Evolutionary conservation across 1,140 invertebrate genomes (phyloP), one percentile per base, ranked within the genome.

Genomic region (Bombus fervidus): DNA sequence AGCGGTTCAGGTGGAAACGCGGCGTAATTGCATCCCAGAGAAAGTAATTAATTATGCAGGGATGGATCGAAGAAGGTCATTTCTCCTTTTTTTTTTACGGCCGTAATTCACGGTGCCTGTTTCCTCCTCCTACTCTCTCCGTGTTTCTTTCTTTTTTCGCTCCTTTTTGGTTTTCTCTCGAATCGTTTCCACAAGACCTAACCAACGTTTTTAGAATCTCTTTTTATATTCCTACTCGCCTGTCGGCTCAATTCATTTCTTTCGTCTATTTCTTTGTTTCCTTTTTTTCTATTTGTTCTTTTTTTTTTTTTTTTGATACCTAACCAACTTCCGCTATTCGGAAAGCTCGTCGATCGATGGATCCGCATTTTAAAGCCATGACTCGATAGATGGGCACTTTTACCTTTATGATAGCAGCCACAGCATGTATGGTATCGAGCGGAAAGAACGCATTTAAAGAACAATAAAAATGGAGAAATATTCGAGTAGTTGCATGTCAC

Each of bases 21-120:
- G 73, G 57, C 71, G 87, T 90, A 90, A 90, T 90, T 90, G 89
- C 81, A 71, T 81, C 71, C 75, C 81, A 39, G 78, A 77, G 81
- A 90, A 90, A 89, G 85, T 90, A 83, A 90, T 90, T 90, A 90
- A 90, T 90, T 90, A 90, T 89, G 87, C 88, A 86, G 74, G 87
- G 72, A 81, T 64, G 85, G 62, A 84, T 89, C 81, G 76, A 69
- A 66, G 69, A 64, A 86, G 83, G 64, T 12, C 13, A 31, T 69
- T 86, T 75, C 31, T 62, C 73, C 41, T 81, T 79, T 10, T 53
- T 53, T 57, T 75, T 89, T 84, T n/a, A 62, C 28, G 3, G 12
- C 59, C 12, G 59, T 62, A 62, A 62, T 62, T 62, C 28, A n/a
- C 10, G 28, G 10, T 13, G 59, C 59, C 28, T 62, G 59, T n/a